Evolutionary conservation across 2,888 invertebrate genomes (phyloP).

Genomic region (Andrena praecox): DNA sequence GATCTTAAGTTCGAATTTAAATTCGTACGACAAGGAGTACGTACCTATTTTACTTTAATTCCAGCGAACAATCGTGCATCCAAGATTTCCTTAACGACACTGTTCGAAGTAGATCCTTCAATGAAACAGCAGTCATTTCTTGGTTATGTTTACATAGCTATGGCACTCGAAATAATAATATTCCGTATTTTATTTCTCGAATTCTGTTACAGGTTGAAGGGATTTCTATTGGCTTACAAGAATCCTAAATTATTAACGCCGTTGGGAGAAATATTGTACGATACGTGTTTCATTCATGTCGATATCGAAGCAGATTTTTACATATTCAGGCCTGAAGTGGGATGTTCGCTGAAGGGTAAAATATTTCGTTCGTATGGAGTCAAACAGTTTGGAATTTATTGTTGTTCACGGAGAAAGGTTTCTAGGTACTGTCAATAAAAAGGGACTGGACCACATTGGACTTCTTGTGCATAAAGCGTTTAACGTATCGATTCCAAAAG

Average conservation of each 20-base stretch:
- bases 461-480: constrained; percentile 90
- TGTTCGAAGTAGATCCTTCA: background rate
- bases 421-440: constrained; percentile 89
- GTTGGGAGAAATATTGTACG: constrained; percentile 87
- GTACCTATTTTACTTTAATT: constrained; percentile 74
- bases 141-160: constrained; percentile 35
- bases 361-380: background rate
- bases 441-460: constrained; percentile 88
- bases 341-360: constrained; percentile 87
- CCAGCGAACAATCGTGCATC: background rate
- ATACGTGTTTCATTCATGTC: constrained; percentile 88
- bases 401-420: constrained; percentile 34
- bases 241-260: constrained; percentile 88
- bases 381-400: background rate
- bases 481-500: constrained; percentile 89
- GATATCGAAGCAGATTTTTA: constrained; percentile 90
- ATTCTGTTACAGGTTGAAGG: constrained; percentile 86
- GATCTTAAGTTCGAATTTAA: constrained; percentile 87
- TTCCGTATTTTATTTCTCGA: background rate
- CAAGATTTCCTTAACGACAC: background rate
- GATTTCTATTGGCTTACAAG: constrained; percentile 89
- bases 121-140: background rate
- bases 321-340: constrained; percentile 88
- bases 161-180: background rate
- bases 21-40: constrained; percentile 88